Conservation (phyloP, 2,888 invertebrate genomes). For the Tridacna crocea region DNA sequence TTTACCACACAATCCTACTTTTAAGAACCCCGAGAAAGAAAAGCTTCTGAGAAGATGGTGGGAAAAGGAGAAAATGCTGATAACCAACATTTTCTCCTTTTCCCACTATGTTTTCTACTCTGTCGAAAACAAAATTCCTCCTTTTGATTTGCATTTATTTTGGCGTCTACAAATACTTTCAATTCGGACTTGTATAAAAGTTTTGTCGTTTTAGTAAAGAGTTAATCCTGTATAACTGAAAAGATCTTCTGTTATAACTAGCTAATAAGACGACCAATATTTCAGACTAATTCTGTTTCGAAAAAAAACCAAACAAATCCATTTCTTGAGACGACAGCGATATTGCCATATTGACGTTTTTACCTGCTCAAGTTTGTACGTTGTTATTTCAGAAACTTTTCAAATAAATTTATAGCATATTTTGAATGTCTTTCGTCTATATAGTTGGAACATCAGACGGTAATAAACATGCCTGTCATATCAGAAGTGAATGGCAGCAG, state of each 20-base stretch:
- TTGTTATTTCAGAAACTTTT: constrained; percentile 21
- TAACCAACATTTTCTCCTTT: constrained; percentile 1
- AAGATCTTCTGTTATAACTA: too few species aligned
- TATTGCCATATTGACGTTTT: background rate
- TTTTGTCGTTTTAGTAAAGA: too few species aligned
- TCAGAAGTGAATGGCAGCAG: constrained; percentile 1
- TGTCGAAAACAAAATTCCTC: too few species aligned
- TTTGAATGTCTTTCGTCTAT: constrained; percentile 21
- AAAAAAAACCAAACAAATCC: constrained; percentile 16
- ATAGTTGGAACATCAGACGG: constrained; percentile 2
- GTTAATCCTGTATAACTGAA: too few species aligned
- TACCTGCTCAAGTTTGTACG: constrained; percentile 16
- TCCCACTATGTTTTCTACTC: constrained; percentile 14
- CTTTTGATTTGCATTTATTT: too few species aligned
- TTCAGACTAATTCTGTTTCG: too few species aligned
- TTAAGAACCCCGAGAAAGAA: too few species aligned
- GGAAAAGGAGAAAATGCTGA: background rate
- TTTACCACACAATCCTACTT: too few species aligned
- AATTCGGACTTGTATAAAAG: too few species aligned
- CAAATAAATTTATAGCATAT: constrained; percentile 10
- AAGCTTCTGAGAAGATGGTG: background rate
- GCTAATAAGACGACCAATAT: too few species aligned
- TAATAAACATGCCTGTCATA: constrained; percentile 34
- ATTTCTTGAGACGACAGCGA: constrained; percentile 18
- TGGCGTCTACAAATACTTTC: too few species aligned